Conservation (phyloP, 2,888 invertebrate species). For the Spisula subtruncata region DNA sequence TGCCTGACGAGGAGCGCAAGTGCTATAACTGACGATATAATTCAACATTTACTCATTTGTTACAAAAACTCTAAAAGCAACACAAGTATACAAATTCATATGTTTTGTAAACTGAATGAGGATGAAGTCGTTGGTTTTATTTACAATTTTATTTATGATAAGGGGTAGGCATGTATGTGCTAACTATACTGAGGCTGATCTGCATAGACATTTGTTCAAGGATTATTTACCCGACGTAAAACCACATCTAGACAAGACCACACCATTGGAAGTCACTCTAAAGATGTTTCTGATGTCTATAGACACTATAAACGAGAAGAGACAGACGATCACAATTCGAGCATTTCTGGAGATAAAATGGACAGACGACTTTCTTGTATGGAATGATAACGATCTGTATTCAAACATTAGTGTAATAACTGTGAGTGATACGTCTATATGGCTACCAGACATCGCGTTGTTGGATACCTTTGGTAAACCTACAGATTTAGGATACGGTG, state of each 20-base stretch:
- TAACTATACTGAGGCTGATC: slow-evolving; percentile 25
- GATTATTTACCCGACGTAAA: slow-evolving; percentile 55
- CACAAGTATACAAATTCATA: too few relatives aligned
- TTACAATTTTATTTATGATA: too few relatives aligned
- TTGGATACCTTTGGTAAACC: slow-evolving; percentile 58
- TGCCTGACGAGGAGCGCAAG: too few relatives aligned
- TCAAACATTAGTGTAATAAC: slow-evolving; percentile 59
- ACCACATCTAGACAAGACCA: slow-evolving; percentile 32
- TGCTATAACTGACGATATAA: too few relatives aligned
- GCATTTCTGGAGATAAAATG: slow-evolving; percentile 68
- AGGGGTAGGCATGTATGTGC: background rate
- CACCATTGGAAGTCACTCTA: slow-evolving; percentile 40
- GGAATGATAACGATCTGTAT: slow-evolving; percentile 55
- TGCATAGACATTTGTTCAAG: slow-evolving; percentile 52
- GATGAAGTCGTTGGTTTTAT: too few relatives aligned
- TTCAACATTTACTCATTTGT: too few relatives aligned
- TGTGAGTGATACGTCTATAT: slow-evolving; percentile 60
- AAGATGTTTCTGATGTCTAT: slow-evolving; percentile 65
- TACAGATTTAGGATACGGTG: slow-evolving; percentile 65
- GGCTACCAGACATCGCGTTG: slow-evolving; percentile 69
- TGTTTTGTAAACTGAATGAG: too few relatives aligned
- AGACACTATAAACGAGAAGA: slow-evolving; percentile 67
- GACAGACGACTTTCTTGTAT: slow-evolving; percentile 66
- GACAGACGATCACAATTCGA: slow-evolving; percentile 64
- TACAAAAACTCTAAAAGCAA: too few relatives aligned